Evolutionary conservation across 2,888 invertebrate species (phyloP), one percentile per base, ranked within the genome.

Genomic region (Tiliacea aurago): DNA sequence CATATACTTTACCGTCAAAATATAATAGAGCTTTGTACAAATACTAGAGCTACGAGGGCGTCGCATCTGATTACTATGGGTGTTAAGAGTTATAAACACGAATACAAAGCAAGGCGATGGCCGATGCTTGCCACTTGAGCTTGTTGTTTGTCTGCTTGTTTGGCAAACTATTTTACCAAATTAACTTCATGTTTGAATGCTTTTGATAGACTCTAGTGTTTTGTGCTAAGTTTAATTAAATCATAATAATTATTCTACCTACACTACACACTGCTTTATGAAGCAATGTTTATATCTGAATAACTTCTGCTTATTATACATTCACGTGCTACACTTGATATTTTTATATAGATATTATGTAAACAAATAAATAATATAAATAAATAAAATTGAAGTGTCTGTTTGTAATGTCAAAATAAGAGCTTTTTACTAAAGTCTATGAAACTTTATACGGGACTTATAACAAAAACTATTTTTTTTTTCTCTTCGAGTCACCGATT

Each of bases 121-220:
- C 33, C 69, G 45, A 71, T 75, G 69, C 51, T 69, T 62, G 56
- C 41, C 64, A 59, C 47, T 75, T 75, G 61, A 76, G 59, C 59
- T 72, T 76, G 82, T 80, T 28, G 28, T 28, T 28, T 28, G 28
- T 2, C 28, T 28, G 28, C 28, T 79, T 76, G 76, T 81, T 84
- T 73, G 70, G 41, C 61, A 28, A 82, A 86, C 76, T 78, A 80
- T 80, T 81, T 76, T 72, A 84, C 70, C 49, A 78, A 80, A 78
- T 86, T 80, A 82, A 76, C 66, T 84, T 73, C 69, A 78, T 71
- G 78, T 84, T 84, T 78, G 64, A 81, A 80, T 73, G 82, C 62
- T 79, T 74, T 75, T 78, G 78, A 86, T 71, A 81, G 66, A 65
- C 47, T 68, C 45, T 28, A 73, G 76, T 56, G 76, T 78, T 77